Evolutionary conservation across 2,888 invertebrate genomes (phyloP).

Genomic region (Ophion obscuratus): DNA sequence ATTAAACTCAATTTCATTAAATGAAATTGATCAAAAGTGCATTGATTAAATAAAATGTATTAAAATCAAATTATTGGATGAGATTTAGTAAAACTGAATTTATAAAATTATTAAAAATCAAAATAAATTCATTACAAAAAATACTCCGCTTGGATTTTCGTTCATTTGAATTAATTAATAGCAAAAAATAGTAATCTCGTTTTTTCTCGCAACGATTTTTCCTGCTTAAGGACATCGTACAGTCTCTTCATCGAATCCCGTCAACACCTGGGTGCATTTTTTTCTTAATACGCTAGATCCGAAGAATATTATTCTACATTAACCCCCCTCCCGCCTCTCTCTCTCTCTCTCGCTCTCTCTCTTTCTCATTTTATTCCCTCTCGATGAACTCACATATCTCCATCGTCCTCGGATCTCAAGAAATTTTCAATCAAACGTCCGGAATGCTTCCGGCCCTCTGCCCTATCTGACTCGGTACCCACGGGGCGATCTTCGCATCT

Average conservation of each 20-base stretch:
- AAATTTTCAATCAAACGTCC: conserved; percentile 84
- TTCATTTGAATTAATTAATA: too few relatives aligned
- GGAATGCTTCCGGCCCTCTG: conserved; percentile 76
- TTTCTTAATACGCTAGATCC: conserved; percentile 12
- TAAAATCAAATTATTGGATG: too few relatives aligned
- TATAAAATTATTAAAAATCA: too few relatives aligned
- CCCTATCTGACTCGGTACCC: conserved; percentile 75
- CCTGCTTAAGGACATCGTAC: background rate
- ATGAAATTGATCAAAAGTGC: too few relatives aligned
- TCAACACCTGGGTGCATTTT: background rate
- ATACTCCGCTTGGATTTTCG: too few relatives aligned
- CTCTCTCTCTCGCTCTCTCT: conserved; percentile 3
- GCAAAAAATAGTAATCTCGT: too few relatives aligned
- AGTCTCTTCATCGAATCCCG: background rate
- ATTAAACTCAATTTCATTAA: too few relatives aligned
- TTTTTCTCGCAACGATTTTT: background rate
- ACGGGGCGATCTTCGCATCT: conserved; percentile 69
- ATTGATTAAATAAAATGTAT: too few relatives aligned
- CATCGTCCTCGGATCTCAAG: conserved; percentile 78
- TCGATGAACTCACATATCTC: conserved; percentile 75
- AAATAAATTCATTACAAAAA: too few relatives aligned
- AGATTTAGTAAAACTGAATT: too few relatives aligned
- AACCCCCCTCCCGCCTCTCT: background rate
- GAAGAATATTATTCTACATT: background rate
- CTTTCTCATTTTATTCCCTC: conserved; percentile 34